phyloP scores from a whole-genome alignment of 1,140 invertebrate genomes.

The Lordiphosa mommai region DNA sequence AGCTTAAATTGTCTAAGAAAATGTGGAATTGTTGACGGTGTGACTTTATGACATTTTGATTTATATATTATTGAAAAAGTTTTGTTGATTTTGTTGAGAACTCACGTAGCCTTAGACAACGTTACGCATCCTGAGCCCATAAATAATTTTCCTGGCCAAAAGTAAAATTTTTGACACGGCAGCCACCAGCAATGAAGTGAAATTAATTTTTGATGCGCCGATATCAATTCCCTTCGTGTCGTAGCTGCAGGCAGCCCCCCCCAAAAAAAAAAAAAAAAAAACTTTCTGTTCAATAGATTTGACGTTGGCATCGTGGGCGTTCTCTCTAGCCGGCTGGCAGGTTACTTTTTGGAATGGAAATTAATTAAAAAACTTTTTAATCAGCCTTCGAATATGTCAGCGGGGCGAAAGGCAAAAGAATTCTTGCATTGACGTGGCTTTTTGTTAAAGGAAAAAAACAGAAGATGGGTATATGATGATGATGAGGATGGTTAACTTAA shows the following conservation, averaged over 20 bases:
- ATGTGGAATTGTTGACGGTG: conserved; percentile 15
- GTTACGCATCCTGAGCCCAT: conserved; percentile 49
- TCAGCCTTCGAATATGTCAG: conserved; percentile 65
- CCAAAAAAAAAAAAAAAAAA: conserved; percentile 14
- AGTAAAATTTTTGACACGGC: conserved; percentile 32
- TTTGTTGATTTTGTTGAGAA: conserved; percentile 27
- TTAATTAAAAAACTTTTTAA: conserved; percentile 79
- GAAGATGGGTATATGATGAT: not conserved
- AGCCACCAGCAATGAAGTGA: conserved; percentile 38
- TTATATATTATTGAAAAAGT: conserved; percentile 79
- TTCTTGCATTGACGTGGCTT: not conserved
- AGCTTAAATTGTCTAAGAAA: conserved; percentile 67
- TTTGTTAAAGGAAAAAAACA: not conserved
- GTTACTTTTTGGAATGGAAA: conserved; percentile 48
- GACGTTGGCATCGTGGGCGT: not conserved
- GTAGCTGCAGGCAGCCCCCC: not conserved
- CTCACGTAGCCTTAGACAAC: conserved; percentile 47
- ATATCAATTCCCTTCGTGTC: conserved; percentile 9
- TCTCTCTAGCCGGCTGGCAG: not conserved
- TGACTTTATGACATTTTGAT: conserved; percentile 78
- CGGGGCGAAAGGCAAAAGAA: conserved; percentile 2
- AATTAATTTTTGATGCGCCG: conserved; percentile 66
- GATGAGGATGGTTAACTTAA: not conserved
- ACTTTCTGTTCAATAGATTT: conserved; percentile 44
- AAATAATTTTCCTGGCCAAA: conserved; percentile 60